phyloP scores from a whole-genome alignment of 1,140 invertebrate genomes.

The Gonatopus flavifemur region DNA sequence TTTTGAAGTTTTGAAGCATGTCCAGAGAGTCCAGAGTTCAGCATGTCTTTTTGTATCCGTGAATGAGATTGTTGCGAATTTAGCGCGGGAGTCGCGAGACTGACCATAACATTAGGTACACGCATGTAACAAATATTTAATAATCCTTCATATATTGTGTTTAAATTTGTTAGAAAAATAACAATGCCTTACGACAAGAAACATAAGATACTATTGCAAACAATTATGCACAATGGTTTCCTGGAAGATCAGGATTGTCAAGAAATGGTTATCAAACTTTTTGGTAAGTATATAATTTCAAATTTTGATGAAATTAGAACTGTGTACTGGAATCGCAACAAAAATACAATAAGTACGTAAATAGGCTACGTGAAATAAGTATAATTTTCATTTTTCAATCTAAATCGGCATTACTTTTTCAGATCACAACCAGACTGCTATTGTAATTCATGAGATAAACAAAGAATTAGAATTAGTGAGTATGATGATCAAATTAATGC shows the following conservation, averaged over 20 bases:
- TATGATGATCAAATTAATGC: slow-evolving; percentile 30
- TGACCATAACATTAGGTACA: too few species aligned
- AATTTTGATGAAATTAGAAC: not conserved
- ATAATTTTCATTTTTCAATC: too few species aligned
- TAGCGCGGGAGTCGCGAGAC: too few species aligned
- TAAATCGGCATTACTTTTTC: too few species aligned
- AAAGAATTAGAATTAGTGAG: slow-evolving; percentile 21
- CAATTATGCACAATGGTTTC: slow-evolving; percentile 17
- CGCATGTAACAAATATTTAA: slow-evolving; percentile 2
- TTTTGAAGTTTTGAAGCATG: too few species aligned
- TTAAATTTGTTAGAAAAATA: not conserved
- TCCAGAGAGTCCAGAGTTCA: too few species aligned
- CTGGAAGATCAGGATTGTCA: slow-evolving; percentile 8
- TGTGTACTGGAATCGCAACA: too few species aligned
- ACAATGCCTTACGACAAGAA: slow-evolving; percentile 13
- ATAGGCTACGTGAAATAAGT: too few species aligned
- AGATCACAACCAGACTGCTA: slow-evolving; percentile 2
- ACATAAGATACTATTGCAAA: slow-evolving; percentile 23
- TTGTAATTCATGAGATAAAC: slow-evolving; percentile 28
- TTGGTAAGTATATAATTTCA: slow-evolving; percentile 25
- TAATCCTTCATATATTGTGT: not conserved
- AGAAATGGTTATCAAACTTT: slow-evolving; percentile 17
- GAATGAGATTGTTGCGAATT: too few species aligned
- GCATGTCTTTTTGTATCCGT: too few species aligned
- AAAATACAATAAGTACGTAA: too few species aligned